Conservation (phyloP, 2,888 invertebrate species). For the Scaptomyza flava region DNA sequence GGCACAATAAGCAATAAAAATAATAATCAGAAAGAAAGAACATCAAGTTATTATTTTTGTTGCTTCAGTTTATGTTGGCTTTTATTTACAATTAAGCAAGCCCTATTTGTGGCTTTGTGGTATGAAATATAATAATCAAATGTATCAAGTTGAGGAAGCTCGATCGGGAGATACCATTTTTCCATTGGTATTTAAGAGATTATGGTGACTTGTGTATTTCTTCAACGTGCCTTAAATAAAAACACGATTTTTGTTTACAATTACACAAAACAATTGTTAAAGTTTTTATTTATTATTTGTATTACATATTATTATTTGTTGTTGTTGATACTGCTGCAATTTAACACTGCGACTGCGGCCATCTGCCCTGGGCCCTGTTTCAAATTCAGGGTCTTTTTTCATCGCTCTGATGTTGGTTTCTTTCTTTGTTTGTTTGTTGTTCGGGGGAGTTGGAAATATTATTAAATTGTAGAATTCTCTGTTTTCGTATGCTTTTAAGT, state of each 20-base stretch:
- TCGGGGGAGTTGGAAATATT: conserved; percentile 36
- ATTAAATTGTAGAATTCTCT: conserved; percentile 58
- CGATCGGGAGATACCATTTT: no score
- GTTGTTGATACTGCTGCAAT: conserved; percentile 33
- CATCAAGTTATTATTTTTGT: neutral
- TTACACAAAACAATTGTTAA: conserved; percentile 85
- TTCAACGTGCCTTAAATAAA: neutral
- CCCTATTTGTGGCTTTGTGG: no score
- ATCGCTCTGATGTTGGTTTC: conserved; percentile 27
- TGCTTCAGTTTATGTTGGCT: no score
- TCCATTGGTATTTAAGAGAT: no score
- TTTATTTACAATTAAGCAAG: no score
- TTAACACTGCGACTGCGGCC: conserved; percentile 17
- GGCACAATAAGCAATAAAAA: conserved; percentile 10
- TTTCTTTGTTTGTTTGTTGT: conserved; percentile 11
- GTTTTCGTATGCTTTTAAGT: conserved; percentile 21
- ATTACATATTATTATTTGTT: conserved; percentile 70
- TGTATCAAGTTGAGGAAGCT: no score
- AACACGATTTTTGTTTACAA: conserved; percentile 73
- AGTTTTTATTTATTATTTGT: conserved; percentile 83
- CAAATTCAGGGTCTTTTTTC: conserved; percentile 18
- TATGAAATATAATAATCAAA: no score
- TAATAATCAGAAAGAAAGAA: neutral
- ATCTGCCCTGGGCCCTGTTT: conserved; percentile 21
- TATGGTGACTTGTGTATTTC: no score